These are phyloP conservation scores for Turnix velox DNA, from an alignment of 2,113 vertebrate species.

Conservation along the genomic window DNA sequence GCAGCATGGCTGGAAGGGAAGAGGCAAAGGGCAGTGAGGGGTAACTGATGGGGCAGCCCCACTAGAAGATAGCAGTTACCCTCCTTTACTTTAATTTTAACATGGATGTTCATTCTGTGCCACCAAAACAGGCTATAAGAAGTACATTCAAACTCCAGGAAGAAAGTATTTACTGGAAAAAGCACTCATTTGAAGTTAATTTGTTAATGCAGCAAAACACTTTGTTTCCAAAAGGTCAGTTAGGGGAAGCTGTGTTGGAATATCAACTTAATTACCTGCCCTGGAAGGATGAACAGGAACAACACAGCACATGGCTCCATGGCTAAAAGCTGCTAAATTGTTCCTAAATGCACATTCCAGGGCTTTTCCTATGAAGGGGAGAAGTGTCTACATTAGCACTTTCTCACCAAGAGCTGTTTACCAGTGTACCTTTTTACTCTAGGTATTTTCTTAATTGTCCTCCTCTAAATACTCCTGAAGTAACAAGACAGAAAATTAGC, in stretches of 20 bases:
- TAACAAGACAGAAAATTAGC: slow-evolving; percentile 9
- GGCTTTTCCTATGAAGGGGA: background rate
- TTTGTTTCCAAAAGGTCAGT: slow-evolving; percentile 77
- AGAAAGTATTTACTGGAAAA: slow-evolving; percentile 51
- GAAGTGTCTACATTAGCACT: slow-evolving; percentile 53
- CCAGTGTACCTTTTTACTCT: background rate
- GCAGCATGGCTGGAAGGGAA: background rate
- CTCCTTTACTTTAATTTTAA: background rate
- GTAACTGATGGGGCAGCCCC: background rate
- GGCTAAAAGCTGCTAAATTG: slow-evolving; percentile 39
- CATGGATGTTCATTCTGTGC: background rate
- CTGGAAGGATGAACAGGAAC: slow-evolving; percentile 27
- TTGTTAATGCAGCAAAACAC: slow-evolving; percentile 82
- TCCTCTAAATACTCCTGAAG: slow-evolving; percentile 6
- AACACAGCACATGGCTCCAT: background rate
- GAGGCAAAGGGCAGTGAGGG: background rate
- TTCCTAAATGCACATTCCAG: background rate
- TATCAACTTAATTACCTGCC: slow-evolving; percentile 75
- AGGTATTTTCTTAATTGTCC: slow-evolving; percentile 30
- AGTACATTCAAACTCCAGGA: background rate
- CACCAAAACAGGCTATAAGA: background rate
- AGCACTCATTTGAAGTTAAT: slow-evolving; percentile 75
- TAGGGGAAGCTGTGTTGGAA: slow-evolving; percentile 69
- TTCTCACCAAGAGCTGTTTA: slow-evolving; percentile 33
- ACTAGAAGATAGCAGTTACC: background rate